These are phyloP conservation scores for Acrocephalus scirpaceus DNA, from an alignment of 2,797 vertebrate species.

Conservation along the genomic window DNA sequence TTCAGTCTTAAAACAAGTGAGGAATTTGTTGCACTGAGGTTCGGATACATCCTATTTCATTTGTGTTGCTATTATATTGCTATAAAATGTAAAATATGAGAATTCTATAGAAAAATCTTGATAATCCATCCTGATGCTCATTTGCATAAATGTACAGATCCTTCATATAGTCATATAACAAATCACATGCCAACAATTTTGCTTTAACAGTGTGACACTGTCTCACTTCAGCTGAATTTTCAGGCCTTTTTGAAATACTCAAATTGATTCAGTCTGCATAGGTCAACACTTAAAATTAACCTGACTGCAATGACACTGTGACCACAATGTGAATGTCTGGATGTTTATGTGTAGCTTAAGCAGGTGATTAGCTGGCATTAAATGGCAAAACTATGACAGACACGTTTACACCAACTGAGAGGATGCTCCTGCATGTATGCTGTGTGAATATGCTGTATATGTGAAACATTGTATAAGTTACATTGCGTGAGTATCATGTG, in stretches of 20 bases:
- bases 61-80: background rate
- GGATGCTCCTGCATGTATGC: background rate
- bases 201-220: background rate
- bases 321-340: background rate
- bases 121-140: background rate
- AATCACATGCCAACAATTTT: background rate
- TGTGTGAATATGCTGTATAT: background rate
- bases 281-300: background rate
- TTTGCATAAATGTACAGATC: background rate
- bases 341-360: background rate
- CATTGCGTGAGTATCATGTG: background rate
- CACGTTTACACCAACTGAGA: background rate
- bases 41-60: background rate
- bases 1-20: background rate
- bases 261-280: background rate
- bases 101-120: background rate
- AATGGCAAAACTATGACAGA: background rate
- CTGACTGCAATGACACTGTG: background rate
- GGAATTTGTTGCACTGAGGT: background rate
- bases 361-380: slow-evolving; percentile 3
- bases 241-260: background rate
- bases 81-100: background rate
- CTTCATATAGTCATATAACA: background rate
- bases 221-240: background rate
- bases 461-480: background rate